Conservation (phyloP, 2,888 invertebrate genomes). For the Tineola bisselliella region DNA sequence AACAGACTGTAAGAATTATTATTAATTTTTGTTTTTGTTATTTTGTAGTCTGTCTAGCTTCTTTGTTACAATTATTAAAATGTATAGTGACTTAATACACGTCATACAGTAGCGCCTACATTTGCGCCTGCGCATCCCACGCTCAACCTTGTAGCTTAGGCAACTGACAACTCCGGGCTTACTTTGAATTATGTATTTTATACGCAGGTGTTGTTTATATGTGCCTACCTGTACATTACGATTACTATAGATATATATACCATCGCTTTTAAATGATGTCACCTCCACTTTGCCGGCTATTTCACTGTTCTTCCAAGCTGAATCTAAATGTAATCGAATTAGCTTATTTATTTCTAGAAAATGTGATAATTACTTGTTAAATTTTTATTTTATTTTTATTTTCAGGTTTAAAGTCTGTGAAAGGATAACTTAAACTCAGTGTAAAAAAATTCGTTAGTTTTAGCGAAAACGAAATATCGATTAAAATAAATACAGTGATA, state of each 20-base stretch:
- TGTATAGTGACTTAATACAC: background rate
- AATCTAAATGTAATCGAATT: no score
- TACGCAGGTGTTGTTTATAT: background rate
- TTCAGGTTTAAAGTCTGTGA: background rate
- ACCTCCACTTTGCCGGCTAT: no score
- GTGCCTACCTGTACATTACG: no score
- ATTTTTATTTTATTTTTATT: background rate
- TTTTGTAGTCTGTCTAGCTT: no score
- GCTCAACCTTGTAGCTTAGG: constrained; percentile 22
- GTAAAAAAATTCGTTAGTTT: background rate
- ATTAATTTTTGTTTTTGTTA: no score
- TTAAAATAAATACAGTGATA: background rate
- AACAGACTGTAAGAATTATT: no score
- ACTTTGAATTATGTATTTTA: constrained; percentile 6
- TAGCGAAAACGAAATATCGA: background rate
- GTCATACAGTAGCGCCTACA: constrained; percentile 1
- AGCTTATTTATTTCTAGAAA: no score
- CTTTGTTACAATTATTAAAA: no score
- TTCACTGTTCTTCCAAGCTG: no score
- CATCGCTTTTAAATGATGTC: no score
- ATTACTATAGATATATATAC: no score
- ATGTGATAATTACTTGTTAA: no score
- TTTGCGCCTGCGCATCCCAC: constrained; percentile 23
- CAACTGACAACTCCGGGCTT: background rate
- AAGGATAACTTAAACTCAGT: constrained; percentile 10